Base-by-base conservation (phyloP, 2,888 invertebrate species). In the Thereva unica region DNA sequence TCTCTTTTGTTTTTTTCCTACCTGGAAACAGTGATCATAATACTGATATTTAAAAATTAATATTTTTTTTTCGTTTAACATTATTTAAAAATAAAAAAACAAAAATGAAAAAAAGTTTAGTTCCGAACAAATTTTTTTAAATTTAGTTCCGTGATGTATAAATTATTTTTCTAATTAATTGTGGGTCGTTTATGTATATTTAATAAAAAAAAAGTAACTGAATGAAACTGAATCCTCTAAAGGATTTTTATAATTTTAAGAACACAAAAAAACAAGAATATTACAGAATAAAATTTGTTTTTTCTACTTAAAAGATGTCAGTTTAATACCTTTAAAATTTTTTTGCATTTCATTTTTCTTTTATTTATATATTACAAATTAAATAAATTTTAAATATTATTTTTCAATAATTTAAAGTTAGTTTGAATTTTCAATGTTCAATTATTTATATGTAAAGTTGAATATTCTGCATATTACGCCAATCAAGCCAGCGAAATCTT, bases 241-340 rank as follows among this genome's bases (percentile, higher is more conserved):
- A 53, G 53, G 61, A n/a, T 41, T 50, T 35, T 44, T 35, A 59
- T 50, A 50, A 61, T 49, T 61, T 63, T 67, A 68, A 61, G 61
- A 59, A 66, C 63, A 64, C 61, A 65, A 64, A 47, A 7, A 7
- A 23, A 54, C 59, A 59, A 54, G 47, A 63, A 53, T 38, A 12
- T 42, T 61, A 54, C 61, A 66, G 63, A 68, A 57, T 49, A 68
- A 68, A 68, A 66, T 68, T 68, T 23, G 23, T 66, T 68, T 68
- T 68, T 68, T 68, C 68, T 68, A 68, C 66, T 52, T 38, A 49
- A 63, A 53, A 38, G 8, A 9, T 23, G 23, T 23, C 23, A 23
- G 23, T 23, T 23, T 23, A 23, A 23, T 23, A 23, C 23, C 23
- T 23, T 23, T 23, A 23, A 23, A 23, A 23, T 23, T 23, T 23